These are phyloP conservation scores for Rhopalosiphum nymphaeae DNA, from an alignment of 2,888 invertebrate species.

Conservation along the genomic window DNA sequence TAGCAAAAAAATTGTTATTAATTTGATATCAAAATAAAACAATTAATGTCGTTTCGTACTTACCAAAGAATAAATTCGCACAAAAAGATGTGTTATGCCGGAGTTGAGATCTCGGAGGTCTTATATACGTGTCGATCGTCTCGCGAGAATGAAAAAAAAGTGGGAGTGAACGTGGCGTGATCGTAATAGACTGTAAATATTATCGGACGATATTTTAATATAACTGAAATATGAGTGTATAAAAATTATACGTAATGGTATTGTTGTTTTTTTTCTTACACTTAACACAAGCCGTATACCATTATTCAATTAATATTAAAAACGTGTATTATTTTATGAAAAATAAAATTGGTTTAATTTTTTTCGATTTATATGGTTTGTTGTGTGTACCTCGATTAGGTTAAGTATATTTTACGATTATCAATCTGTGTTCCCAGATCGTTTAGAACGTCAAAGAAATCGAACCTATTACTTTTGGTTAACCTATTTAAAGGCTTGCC, in stretches of 20 bases:
- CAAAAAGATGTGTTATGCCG: conserved; percentile 34
- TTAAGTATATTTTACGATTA: not conserved
- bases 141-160: not conserved
- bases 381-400: not conserved
- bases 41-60: too few species aligned
- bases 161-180: not conserved
- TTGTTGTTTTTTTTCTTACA: not conserved
- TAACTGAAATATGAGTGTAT: not conserved
- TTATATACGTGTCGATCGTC: not conserved
- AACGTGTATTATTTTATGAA: not conserved
- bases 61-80: not conserved
- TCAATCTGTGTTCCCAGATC: not conserved
- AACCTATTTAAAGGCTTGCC: too few species aligned
- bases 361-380: not conserved
- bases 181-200: not conserved
- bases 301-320: not conserved
- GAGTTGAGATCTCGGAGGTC: not conserved
- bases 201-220: not conserved
- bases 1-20: too few species aligned
- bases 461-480: not conserved
- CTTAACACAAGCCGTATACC: not conserved
- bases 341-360: too few species aligned
- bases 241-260: not conserved
- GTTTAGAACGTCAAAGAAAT: not conserved
- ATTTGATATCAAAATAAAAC: too few species aligned